Percentiles rank a stretch among this genome's conserved stretches.
phyloP scores from a whole-genome alignment of 2,113 vertebrate species.

The Notarius quadriscutis region DNA sequence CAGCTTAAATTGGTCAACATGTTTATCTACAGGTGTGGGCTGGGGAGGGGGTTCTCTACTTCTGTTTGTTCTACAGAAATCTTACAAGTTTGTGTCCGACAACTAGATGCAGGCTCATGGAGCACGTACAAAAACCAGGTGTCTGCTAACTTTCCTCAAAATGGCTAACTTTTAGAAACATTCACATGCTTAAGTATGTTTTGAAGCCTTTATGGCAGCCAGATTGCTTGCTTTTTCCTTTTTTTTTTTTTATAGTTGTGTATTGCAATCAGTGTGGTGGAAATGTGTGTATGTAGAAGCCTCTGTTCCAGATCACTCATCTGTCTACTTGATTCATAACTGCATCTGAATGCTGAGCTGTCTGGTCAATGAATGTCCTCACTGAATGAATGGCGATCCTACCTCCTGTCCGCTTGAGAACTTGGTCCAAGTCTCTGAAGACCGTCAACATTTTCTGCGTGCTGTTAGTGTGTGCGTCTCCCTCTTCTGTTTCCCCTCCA shows the following conservation, averaged over 20 bases:
- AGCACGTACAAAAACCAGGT: conserved; percentile 70
- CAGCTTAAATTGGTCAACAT: conserved; percentile 63
- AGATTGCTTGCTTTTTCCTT: conserved; percentile 67
- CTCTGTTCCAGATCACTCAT: conserved; percentile 79
- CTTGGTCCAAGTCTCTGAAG: conserved; percentile 67
- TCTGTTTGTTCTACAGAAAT: conserved; percentile 72
- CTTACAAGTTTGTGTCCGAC: conserved; percentile 57
- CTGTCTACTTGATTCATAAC: conserved; percentile 73
- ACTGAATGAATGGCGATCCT: conserved; percentile 76
- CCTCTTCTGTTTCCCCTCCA: conserved; percentile 59
- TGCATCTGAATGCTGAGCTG: conserved; percentile 76
- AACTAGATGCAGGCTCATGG: conserved; percentile 61
- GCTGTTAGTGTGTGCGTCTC: conserved; percentile 50
- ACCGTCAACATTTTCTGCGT: conserved; percentile 65
- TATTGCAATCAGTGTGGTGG: conserved; percentile 67
- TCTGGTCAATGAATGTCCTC: conserved; percentile 71
- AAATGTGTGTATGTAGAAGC: conserved; percentile 63
- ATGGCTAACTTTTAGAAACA: conserved; percentile 28
- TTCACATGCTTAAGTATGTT: conserved; percentile 15
- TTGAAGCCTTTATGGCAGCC: conserved; percentile 65
- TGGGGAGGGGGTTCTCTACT: conserved; percentile 64
- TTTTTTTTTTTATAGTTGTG: conserved; percentile 64
- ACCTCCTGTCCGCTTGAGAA: conserved; percentile 71
- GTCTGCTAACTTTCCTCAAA: conserved; percentile 35
- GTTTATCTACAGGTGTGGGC: conserved; percentile 58